phyloP scores from a whole-genome alignment of 2,888 invertebrate species.

The Polydrusus pterygomalis region DNA sequence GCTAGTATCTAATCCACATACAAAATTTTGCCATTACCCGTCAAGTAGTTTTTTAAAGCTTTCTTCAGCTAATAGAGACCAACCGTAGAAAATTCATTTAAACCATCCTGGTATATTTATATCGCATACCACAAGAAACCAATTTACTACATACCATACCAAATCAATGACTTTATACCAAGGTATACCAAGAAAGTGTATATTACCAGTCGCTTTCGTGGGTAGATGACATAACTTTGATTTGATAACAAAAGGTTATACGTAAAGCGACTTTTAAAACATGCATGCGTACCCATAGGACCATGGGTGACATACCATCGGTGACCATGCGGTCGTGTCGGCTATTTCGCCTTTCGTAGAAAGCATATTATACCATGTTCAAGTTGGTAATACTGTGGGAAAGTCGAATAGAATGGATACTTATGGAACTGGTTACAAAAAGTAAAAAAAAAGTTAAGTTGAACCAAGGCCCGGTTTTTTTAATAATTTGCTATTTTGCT shows the following conservation, averaged over 20 bases:
- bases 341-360: constrained; percentile 9
- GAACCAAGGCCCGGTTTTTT: no score
- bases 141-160: constrained; percentile 2
- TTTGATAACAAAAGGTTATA: constrained; percentile 11
- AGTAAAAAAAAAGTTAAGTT: no score
- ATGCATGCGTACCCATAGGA: neutral
- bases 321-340: neutral
- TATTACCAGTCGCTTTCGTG: constrained; percentile 36
- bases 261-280: neutral
- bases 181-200: constrained; percentile 39
- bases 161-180: constrained; percentile 7
- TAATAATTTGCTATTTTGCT: no score
- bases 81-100: no score
- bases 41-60: no score
- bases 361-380: neutral
- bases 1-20: no score
- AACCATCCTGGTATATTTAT: no score
- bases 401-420: neutral
- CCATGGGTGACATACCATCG: neutral
- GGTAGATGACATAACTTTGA: constrained; percentile 22
- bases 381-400: constrained; percentile 6
- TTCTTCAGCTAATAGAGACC: no score
- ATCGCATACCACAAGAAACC: neutral
- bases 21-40: no score
- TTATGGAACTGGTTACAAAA: neutral